These are phyloP conservation scores for Protosalanx chinensis DNA, from an alignment of 2,797 vertebrate species.

Conservation along the genomic window DNA sequence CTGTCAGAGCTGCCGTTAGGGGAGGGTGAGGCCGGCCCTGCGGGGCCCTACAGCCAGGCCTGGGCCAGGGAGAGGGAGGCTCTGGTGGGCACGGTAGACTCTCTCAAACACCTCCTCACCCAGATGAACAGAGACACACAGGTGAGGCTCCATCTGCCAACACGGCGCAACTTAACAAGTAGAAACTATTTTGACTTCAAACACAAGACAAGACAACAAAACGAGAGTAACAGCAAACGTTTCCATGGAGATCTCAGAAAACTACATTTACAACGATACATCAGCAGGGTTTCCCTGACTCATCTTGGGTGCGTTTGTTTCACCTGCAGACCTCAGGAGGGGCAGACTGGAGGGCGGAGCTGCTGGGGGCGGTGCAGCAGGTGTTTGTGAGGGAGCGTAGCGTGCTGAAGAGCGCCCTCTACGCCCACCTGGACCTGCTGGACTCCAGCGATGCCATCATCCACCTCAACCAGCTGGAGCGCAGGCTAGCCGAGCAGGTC, in stretches of 20 bases:
- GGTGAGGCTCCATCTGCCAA: slow-evolving; percentile 64
- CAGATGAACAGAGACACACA: slow-evolving; percentile 73
- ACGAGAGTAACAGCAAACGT: too few species aligned
- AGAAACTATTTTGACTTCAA: too few species aligned
- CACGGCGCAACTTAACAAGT: not conserved
- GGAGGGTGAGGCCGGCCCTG: slow-evolving; percentile 65
- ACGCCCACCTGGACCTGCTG: slow-evolving; percentile 77
- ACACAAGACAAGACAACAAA: too few species aligned
- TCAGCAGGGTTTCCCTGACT: not conserved
- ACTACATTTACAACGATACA: too few species aligned
- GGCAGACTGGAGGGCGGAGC: slow-evolving; percentile 84
- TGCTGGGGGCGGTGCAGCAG: slow-evolving; percentile 81
- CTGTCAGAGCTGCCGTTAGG: slow-evolving; percentile 79
- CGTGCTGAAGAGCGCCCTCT: slow-evolving; percentile 76
- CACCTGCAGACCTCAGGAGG: slow-evolving; percentile 49
- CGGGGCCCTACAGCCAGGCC: slow-evolving; percentile 56
- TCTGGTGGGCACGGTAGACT: slow-evolving; percentile 79
- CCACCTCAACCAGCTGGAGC: slow-evolving; percentile 83
- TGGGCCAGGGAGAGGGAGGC: slow-evolving; percentile 84
- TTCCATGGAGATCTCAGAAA: too few species aligned
- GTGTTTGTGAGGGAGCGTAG: slow-evolving; percentile 81
- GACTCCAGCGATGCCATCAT: slow-evolving; percentile 76
- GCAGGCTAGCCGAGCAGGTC: slow-evolving; percentile 84
- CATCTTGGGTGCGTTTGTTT: not conserved
- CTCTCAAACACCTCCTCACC: slow-evolving; percentile 83